Percentiles rank a stretch among this genome's conserved stretches.
These are phyloP conservation scores for Perca schrenkii DNA, from an alignment of 2,113 vertebrate genomes.

Conservation along the genomic window DNA sequence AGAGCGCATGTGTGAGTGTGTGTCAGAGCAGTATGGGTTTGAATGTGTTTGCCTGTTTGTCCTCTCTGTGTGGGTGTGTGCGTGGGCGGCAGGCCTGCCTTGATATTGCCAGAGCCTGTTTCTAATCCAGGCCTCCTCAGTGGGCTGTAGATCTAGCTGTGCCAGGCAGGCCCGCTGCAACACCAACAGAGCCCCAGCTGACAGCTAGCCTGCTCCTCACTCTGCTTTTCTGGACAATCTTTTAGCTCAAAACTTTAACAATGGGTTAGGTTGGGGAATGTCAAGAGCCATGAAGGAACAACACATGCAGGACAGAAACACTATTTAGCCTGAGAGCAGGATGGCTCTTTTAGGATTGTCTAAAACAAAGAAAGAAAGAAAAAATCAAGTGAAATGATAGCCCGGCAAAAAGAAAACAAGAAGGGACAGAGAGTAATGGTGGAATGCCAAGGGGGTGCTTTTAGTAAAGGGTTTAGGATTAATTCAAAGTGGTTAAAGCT, in stretches of 20 bases:
- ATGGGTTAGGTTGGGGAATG: conserved; percentile 50
- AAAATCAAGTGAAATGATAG: conserved; percentile 39
- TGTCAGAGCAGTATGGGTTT: conserved; percentile 51
- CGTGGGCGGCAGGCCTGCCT: conserved; percentile 75
- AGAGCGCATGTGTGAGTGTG: neutral
- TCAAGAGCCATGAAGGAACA: conserved; percentile 13
- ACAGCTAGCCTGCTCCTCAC: conserved; percentile 73
- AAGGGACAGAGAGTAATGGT: conserved; percentile 20
- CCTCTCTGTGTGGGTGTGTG: conserved; percentile 73
- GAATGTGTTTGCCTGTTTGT: conserved; percentile 69
- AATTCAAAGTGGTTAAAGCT: conserved; percentile 80
- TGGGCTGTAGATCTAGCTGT: conserved; percentile 75
- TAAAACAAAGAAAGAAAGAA: conserved; percentile 4
- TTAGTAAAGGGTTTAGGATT: conserved; percentile 56
- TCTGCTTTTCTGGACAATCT: conserved; percentile 54
- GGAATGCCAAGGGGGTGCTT: conserved; percentile 23
- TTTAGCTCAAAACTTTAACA: conserved; percentile 59
- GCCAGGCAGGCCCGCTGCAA: conserved; percentile 73
- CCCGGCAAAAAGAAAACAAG: conserved; percentile 24
- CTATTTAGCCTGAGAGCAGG: conserved; percentile 8
- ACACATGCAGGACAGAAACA: conserved; percentile 22
- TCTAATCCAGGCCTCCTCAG: conserved; percentile 80
- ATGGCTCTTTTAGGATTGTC: neutral
- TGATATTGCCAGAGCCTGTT: conserved; percentile 77
- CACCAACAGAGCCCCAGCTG: conserved; percentile 77